phyloP scores from a whole-genome alignment of 2,888 invertebrate species.

The Hecatera dysodea region DNA sequence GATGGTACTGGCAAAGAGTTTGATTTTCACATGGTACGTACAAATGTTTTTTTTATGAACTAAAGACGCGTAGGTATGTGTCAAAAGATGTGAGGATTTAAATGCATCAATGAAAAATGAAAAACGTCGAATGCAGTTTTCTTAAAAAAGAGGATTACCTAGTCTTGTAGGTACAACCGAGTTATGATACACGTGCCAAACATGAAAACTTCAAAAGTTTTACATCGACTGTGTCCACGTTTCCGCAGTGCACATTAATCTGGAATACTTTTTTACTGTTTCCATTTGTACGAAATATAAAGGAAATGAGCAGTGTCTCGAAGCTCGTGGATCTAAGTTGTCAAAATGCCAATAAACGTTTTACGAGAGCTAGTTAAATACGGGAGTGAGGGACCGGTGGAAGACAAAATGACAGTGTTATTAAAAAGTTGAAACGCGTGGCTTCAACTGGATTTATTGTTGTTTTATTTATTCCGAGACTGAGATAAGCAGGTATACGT shows the following conservation, averaged over 20 bases:
- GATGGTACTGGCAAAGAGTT: slow-evolving; percentile 15
- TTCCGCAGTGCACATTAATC: slow-evolving; percentile 3
- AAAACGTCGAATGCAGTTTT: background rate
- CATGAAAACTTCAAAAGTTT: slow-evolving; percentile 25
- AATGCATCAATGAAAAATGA: background rate
- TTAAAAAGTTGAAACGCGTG: slow-evolving; percentile 59
- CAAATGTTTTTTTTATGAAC: background rate
- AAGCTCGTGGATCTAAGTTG: slow-evolving; percentile 53
- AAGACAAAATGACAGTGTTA: slow-evolving; percentile 55
- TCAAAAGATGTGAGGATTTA: background rate
- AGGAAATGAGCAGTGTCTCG: slow-evolving; percentile 36
- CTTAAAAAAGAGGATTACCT: background rate
- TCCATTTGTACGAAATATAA: slow-evolving; percentile 27
- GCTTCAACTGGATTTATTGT: slow-evolving; percentile 1
- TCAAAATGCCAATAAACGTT: slow-evolving; percentile 70
- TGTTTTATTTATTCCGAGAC: slow-evolving; percentile 4
- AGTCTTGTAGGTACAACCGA: background rate
- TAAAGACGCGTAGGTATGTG: background rate
- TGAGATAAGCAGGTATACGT: no score
- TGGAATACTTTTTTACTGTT: slow-evolving; percentile 34
- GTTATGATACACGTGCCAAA: slow-evolving; percentile 18
- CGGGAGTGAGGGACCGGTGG: slow-evolving; percentile 37
- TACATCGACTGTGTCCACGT: background rate
- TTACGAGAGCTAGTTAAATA: slow-evolving; percentile 67
- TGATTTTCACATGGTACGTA: slow-evolving; percentile 31